These are phyloP conservation scores for Ennomos fuscantarius DNA, from an alignment of 2,888 invertebrate genomes.

Conservation along the genomic window DNA sequence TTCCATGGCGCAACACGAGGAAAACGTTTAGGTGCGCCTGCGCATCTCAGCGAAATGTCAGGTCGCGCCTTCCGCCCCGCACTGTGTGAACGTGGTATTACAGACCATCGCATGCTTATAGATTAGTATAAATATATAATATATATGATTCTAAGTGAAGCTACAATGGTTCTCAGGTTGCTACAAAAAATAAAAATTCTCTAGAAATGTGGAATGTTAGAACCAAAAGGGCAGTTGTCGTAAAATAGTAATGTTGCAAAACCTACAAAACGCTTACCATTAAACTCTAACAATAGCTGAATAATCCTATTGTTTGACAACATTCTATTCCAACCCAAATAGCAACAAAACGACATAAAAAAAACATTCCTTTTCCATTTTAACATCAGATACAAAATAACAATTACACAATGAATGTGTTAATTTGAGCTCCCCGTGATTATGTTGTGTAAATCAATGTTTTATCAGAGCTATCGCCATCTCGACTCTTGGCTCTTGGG, in stretches of 20 bases:
- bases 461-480: constrained; percentile 10
- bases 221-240: constrained; percentile 4
- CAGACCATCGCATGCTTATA: constrained; percentile 20
- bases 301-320: constrained; percentile 30
- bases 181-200: background rate
- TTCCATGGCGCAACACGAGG: constrained; percentile 39
- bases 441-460: constrained; percentile 30
- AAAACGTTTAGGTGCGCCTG: constrained; percentile 45
- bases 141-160: constrained; percentile 15
- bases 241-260: constrained; percentile 15
- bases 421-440: constrained; percentile 30
- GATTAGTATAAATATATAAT: constrained; percentile 12
- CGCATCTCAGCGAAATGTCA: constrained; percentile 66
- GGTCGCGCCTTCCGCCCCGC: constrained; percentile 64
- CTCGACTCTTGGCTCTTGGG: constrained; percentile 10
- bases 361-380: constrained; percentile 34
- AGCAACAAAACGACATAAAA: constrained; percentile 18
- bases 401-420: constrained; percentile 37
- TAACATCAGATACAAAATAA: constrained; percentile 32
- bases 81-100: constrained; percentile 67
- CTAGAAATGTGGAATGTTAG: background rate
- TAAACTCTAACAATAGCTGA: constrained; percentile 12
- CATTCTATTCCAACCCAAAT: constrained; percentile 19
- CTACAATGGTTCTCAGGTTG: background rate
- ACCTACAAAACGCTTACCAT: constrained; percentile 9